phyloP scores from a whole-genome alignment of 2,113 vertebrate species.

The Festucalex cinctus region DNA sequence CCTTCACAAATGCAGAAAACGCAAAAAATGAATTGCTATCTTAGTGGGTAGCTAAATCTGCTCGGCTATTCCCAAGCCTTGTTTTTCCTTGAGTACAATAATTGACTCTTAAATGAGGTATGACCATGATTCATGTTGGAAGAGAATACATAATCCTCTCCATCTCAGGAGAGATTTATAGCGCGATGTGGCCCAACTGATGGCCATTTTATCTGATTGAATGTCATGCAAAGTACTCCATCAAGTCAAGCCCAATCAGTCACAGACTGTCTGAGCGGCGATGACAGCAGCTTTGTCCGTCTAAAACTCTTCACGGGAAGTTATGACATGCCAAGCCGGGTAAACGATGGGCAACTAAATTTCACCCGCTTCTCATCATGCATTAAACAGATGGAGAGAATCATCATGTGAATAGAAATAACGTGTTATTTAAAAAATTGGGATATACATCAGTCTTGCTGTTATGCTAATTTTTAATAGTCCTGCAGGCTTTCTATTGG shows the following conservation, averaged over 20 bases:
- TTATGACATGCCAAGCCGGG: constrained; percentile 46
- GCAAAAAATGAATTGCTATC: constrained; percentile 21
- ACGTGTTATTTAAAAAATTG: neutral
- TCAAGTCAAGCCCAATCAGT: constrained; percentile 63
- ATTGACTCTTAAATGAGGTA: constrained; percentile 72
- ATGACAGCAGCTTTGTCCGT: constrained; percentile 44
- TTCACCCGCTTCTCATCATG: constrained; percentile 25
- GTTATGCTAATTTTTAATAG: neutral
- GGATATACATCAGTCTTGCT: too few relatives aligned
- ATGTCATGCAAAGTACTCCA: constrained; percentile 72
- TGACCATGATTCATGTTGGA: constrained; percentile 70
- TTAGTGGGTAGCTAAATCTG: constrained; percentile 36
- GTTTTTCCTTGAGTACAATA: constrained; percentile 51
- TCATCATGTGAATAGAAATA: constrained; percentile 37
- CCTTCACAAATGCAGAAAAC: neutral
- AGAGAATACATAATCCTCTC: constrained; percentile 67
- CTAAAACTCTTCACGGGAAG: constrained; percentile 43
- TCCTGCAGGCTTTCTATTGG: neutral
- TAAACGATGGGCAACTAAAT: constrained; percentile 51
- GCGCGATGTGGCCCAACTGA: constrained; percentile 57
- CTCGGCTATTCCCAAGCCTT: constrained; percentile 66
- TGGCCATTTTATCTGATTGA: constrained; percentile 72
- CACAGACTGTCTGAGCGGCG: constrained; percentile 40
- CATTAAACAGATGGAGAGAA: constrained; percentile 27
- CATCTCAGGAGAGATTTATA: constrained; percentile 71